Conservation (phyloP, 2,888 invertebrate genomes). For the Amblyjoppa proteus region DNA sequence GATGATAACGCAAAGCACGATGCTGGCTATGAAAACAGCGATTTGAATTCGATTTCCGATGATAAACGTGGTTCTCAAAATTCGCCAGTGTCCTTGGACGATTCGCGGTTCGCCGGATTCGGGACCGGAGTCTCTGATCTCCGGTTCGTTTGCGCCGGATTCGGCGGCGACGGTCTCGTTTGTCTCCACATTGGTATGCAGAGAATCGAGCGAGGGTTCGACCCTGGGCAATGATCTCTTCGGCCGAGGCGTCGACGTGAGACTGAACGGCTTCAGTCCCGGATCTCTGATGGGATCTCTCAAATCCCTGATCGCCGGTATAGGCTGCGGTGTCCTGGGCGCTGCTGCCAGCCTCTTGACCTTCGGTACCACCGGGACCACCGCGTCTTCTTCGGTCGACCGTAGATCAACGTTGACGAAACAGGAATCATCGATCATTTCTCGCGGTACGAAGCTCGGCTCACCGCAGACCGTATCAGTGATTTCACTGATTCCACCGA, state of each 20-base stretch:
- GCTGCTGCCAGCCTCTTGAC: constrained; percentile 13
- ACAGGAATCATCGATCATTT: constrained; percentile 68
- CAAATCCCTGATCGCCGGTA: constrained; percentile 26
- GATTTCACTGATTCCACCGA: constrained; percentile 60
- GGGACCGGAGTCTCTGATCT: constrained; percentile 42
- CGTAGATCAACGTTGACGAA: constrained; percentile 72
- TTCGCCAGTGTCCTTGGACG: constrained; percentile 55
- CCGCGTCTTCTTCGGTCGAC: not conserved
- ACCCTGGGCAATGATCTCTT: constrained; percentile 67
- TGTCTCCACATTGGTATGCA: constrained; percentile 49
- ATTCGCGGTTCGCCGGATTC: constrained; percentile 43
- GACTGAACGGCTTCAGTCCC: constrained; percentile 71
- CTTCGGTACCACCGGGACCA: not conserved
- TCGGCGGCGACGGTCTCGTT: constrained; percentile 58
- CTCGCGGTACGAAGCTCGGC: constrained; percentile 45
- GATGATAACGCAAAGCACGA: constrained; percentile 68
- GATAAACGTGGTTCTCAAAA: constrained; percentile 62
- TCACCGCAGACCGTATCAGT: constrained; percentile 43
- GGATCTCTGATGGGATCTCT: constrained; percentile 59
- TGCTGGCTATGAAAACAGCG: constrained; percentile 69
- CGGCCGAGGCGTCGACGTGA: constrained; percentile 66
- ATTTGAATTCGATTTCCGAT: constrained; percentile 70
- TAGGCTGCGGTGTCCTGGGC: not conserved
- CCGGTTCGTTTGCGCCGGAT: constrained; percentile 45
- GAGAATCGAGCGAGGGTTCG: constrained; percentile 57